These are phyloP conservation scores for Sebastes steindachneri DNA, from an alignment of 2,797 vertebrate species.

Conservation along the genomic window DNA sequence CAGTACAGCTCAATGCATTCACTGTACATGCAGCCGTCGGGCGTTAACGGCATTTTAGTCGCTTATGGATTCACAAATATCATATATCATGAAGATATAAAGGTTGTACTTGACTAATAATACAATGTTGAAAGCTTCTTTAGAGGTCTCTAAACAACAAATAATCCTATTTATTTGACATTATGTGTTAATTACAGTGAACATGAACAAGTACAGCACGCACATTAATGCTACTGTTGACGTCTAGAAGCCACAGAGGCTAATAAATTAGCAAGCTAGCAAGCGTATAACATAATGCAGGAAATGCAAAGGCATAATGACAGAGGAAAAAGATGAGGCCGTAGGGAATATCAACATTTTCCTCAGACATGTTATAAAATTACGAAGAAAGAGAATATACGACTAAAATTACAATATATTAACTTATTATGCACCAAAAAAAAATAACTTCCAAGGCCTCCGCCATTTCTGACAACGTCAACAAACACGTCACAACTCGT, in stretches of 20 bases:
- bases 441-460: no score
- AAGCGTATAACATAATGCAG: no score
- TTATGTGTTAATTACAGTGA: background rate
- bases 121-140: background rate
- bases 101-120: background rate
- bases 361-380: no score
- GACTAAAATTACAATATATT: no score
- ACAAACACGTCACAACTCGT: no score
- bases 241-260: no score
- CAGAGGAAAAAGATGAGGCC: no score
- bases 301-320: no score
- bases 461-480: no score
- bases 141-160: background rate
- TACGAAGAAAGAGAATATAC: fast-evolving
- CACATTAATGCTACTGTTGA: no score
- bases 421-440: fast-evolving
- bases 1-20: slow-evolving; percentile 17
- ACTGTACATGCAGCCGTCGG: slow-evolving; percentile 10
- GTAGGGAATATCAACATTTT: no score
- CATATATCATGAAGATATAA: background rate
- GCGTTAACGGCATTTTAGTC: background rate
- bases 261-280: no score
- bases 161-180: slow-evolving; percentile 11
- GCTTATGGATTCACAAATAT: background rate
- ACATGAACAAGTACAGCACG: background rate